Conservation (phyloP, 2,888 invertebrate genomes). For the Ophion ellenae region DNA sequence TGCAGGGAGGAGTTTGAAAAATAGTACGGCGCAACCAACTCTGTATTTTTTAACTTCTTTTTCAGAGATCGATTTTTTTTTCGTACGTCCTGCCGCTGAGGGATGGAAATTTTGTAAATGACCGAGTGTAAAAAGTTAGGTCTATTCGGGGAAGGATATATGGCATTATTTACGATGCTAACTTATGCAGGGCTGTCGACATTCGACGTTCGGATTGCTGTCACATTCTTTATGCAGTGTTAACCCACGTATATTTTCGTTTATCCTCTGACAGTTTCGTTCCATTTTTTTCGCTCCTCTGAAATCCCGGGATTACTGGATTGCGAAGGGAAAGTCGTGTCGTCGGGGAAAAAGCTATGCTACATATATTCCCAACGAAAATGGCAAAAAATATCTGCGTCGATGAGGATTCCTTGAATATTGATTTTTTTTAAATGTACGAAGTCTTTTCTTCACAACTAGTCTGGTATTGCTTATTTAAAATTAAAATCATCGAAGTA, state of each 20-base stretch:
- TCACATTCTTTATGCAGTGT: slow-evolving; percentile 3
- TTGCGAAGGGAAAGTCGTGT: neutral
- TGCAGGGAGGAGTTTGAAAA: no score
- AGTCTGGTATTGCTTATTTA: neutral
- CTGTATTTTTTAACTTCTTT: no score
- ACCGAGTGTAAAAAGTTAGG: neutral
- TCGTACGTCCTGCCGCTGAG: no score
- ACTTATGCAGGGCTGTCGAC: no score
- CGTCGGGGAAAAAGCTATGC: neutral
- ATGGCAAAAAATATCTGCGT: neutral
- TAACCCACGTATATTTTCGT: slow-evolving; percentile 4
- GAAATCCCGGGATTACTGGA: slow-evolving; percentile 14
- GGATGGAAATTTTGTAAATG: no score
- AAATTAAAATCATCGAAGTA: no score
- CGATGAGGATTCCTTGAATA: neutral
- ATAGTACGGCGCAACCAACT: no score
- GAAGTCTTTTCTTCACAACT: neutral
- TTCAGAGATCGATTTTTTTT: no score
- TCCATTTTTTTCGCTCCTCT: neutral
- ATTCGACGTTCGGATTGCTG: neutral
- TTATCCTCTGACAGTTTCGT: neutral
- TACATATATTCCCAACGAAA: neutral
- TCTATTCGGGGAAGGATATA: neutral
- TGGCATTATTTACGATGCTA: neutral
- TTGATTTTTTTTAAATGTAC: neutral